phyloP scores from a whole-genome alignment of 2,888 invertebrate species.

The Drosophila longiperda region DNA sequence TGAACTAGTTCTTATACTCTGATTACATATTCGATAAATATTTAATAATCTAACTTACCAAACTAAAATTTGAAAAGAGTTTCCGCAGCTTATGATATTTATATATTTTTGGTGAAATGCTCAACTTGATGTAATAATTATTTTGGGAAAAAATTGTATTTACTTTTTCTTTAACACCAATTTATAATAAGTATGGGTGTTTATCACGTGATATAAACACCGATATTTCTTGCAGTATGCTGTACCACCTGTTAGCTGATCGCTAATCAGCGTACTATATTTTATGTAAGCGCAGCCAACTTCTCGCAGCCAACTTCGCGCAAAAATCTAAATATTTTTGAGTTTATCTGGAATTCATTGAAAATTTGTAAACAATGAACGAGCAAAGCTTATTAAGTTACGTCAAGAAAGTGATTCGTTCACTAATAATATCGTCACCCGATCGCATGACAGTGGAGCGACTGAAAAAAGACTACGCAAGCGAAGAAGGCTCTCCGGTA shows the following conservation, averaged over 20 bases:
- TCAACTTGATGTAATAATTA: not conserved
- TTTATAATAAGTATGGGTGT: too few species aligned
- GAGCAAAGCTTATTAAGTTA: slow-evolving; percentile 55
- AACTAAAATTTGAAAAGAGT: not conserved
- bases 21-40: not conserved
- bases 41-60: too few species aligned
- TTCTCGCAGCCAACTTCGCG: slow-evolving; percentile 30
- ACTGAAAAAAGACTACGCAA: slow-evolving; percentile 70
- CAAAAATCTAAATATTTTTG: slow-evolving; percentile 12
- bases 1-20: not conserved
- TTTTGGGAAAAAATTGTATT: not conserved
- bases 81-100: not conserved
- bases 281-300: slow-evolving; percentile 37
- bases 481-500: slow-evolving; percentile 66
- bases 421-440: slow-evolving; percentile 77
- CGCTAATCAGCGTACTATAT: not conserved
- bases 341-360: not conserved
- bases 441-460: slow-evolving; percentile 64
- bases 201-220: not conserved
- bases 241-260: not conserved
- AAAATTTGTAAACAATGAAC: slow-evolving; percentile 56
- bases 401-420: slow-evolving; percentile 77
- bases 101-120: not conserved
- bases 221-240: not conserved
- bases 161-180: too few species aligned